These are phyloP conservation scores for Hesperophylax magnus DNA, from an alignment of 1,140 invertebrate species.

Conservation along the genomic window DNA sequence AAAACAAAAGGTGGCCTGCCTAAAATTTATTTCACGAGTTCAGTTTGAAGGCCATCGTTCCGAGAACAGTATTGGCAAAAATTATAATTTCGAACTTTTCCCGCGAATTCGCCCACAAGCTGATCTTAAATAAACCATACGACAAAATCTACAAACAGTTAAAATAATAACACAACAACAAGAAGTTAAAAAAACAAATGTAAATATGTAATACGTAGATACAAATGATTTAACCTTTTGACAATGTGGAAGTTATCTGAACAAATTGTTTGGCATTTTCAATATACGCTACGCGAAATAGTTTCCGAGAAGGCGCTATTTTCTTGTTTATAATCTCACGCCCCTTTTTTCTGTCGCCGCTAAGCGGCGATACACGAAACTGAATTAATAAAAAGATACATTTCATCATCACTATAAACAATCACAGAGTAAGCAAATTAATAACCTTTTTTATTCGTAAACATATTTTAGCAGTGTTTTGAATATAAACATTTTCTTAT, in stretches of 20 bases:
- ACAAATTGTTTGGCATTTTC: neutral
- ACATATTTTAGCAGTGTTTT: too few species aligned
- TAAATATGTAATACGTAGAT: neutral
- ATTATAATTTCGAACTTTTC: conserved; percentile 8
- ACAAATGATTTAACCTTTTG: neutral
- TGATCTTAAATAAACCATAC: neutral
- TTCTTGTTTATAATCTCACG: neutral
- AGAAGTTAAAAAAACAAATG: neutral
- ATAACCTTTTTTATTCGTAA: too few species aligned
- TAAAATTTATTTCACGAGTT: too few species aligned
- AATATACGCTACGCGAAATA: conserved; percentile 11
- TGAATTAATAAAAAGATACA: too few species aligned
- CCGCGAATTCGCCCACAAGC: conserved; percentile 13
- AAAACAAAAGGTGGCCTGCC: too few species aligned
- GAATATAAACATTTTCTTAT: too few species aligned
- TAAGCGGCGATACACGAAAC: neutral
- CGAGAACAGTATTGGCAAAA: neutral
- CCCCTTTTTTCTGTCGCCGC: neutral
- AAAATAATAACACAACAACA: neutral
- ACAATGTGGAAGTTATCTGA: neutral
- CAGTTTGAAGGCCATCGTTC: neutral
- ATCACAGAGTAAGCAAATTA: too few species aligned
- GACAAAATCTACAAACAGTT: too few species aligned
- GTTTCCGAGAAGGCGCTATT: neutral
- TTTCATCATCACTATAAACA: too few species aligned